Evolutionary conservation across 2,888 invertebrate species (phyloP), one percentile per base, ranked within the genome.

Genomic region (Metalampra italica): DNA sequence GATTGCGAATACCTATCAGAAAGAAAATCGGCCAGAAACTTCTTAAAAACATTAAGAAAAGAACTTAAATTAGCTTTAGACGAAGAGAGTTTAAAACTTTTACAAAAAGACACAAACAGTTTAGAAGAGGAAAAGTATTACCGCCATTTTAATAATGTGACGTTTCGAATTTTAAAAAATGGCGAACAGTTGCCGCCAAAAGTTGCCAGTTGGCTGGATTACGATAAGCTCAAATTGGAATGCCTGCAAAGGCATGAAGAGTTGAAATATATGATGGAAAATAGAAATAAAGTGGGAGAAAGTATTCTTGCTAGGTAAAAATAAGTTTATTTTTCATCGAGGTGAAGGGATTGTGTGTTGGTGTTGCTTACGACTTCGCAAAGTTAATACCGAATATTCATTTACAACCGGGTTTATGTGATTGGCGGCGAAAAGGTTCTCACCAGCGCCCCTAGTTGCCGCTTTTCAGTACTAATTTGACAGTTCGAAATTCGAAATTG

Each of bases 1-100:
- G 94, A 94, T 79, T 94, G 94, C 75, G 94, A 94, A 72, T 92
- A 91, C 69, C 82, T 93, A 47, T 84, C 90, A 3, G 90, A 92
- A 59, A 75, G 77, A 30, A 86, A 81, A 71, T 80, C 90, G 38
- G 90, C 92, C 0, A 81, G 85, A 69, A 85, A 90, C 62, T 94
- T 94, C 78, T 77, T 93, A 49, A 83, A 84, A 74, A 88, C 87
- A 29, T 85, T 94, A 68, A 79, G 90, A 62, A 82, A 84, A 66
- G 93, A 93, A 75, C 68, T 92, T 52, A 89, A 87, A 75, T 46
- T 71, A 48, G 87, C 85, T 0, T 53, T 88, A 56, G 81, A 85
- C 40, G 87, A 88, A 57, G 78, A 84, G 60, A 71, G 65, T 14
- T 81, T 71, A 47, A 78, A 71, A 54, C 62, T 86, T 54, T 52